These are phyloP conservation scores for Pristionchus maxplancki DNA, from an alignment of 2,888 invertebrate species.

Conservation along the genomic window DNA sequence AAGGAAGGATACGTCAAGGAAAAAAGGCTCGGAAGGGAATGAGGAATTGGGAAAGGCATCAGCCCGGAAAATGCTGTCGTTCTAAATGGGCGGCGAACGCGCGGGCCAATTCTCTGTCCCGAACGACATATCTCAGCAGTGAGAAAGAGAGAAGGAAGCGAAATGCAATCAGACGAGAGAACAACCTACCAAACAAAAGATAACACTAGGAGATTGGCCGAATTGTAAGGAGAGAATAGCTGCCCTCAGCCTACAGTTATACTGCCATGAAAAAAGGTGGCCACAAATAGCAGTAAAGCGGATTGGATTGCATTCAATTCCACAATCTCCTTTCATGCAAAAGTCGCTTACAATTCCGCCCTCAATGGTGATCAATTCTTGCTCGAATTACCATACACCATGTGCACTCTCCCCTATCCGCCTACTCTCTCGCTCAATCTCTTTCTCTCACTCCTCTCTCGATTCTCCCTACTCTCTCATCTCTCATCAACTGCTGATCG, in stretches of 20 bases:
- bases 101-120: constrained; percentile 22
- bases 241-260: background rate
- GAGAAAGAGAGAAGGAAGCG: background rate
- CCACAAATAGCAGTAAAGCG: background rate
- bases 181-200: constrained; percentile 10
- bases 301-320: constrained; percentile 8
- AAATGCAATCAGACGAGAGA: background rate
- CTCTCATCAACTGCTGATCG: constrained; percentile 39
- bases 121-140: background rate
- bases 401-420: background rate
- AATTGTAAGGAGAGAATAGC: background rate
- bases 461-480: background rate
- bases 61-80: constrained; percentile 10
- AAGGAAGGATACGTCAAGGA: background rate
- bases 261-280: background rate
- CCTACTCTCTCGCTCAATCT: background rate
- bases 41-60: background rate
- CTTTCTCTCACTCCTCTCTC: background rate
- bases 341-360: constrained; percentile 6
- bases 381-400: constrained; percentile 26
- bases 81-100: background rate
- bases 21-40: background rate
- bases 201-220: background rate
- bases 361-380: background rate
- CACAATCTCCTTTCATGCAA: background rate